Evolutionary conservation across 2,888 invertebrate genomes (phyloP).

Genomic region (Anticlea derivata): DNA sequence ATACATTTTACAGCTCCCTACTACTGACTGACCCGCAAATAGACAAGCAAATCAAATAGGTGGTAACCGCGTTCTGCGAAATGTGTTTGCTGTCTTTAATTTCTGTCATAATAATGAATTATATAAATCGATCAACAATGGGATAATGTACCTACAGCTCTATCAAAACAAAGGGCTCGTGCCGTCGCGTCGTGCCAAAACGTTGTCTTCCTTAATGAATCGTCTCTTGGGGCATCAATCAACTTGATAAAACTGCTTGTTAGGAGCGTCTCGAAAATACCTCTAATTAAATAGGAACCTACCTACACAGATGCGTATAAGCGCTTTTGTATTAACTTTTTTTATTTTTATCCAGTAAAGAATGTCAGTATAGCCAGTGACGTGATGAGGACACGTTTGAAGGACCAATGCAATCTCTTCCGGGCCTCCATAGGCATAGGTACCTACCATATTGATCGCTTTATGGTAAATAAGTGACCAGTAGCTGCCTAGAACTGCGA

Average conservation of each 20-base stretch:
- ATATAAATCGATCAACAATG: conserved; percentile 29
- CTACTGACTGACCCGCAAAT: conserved; percentile 20
- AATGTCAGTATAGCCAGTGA: no score
- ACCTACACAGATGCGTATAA: background rate
- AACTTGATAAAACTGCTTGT: conserved; percentile 47
- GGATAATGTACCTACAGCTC: conserved; percentile 28
- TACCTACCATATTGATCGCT: no score
- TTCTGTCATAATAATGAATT: conserved; percentile 2
- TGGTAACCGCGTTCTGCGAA: no score
- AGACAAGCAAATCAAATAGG: background rate
- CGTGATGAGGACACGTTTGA: no score
- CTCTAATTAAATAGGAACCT: conserved; percentile 40
- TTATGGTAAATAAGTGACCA: no score
- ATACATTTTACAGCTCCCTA: no score
- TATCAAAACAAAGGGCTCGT: conserved; percentile 27
- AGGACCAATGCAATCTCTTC: no score
- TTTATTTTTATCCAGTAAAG: no score
- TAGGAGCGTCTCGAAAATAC: conserved; percentile 35
- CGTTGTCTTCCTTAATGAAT: conserved; percentile 51
- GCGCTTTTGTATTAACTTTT: no score
- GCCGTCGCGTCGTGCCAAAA: conserved; percentile 45
- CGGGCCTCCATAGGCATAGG: no score
- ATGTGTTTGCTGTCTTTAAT: no score
- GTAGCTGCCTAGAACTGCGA: no score
- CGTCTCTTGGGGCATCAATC: conserved; percentile 50